Evolutionary conservation across 2,113 vertebrate genomes (phyloP).

Genomic region (Daboia siamensis): DNA sequence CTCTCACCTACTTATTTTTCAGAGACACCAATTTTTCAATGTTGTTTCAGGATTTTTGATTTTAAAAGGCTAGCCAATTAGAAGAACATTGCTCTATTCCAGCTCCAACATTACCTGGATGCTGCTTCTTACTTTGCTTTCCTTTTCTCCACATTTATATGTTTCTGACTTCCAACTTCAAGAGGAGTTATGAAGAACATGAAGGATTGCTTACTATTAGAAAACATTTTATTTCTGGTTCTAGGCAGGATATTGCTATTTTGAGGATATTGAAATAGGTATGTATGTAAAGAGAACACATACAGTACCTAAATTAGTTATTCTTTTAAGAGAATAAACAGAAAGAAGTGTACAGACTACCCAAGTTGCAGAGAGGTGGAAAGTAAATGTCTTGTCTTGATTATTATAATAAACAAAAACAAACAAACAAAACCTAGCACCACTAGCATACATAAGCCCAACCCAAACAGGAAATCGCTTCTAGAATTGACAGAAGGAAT

Average conservation of each 20-base stretch:
- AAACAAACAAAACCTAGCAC: not conserved
- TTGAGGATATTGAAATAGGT: not conserved
- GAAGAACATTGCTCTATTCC: not conserved
- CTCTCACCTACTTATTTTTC: not conserved
- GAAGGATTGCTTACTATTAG: not conserved
- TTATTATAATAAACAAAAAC: not conserved
- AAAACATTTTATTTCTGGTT: not conserved
- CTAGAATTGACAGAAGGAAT: not conserved
- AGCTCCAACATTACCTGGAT: not conserved
- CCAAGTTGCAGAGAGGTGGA: not conserved
- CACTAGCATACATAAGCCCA: not conserved
- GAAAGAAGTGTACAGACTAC: not conserved
- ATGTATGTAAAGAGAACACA: not conserved
- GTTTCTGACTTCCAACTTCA: not conserved
- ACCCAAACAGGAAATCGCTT: not conserved
- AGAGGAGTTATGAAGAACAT: not conserved
- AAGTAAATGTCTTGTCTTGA: not conserved
- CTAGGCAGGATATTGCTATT: not conserved
- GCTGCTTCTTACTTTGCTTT: not conserved
- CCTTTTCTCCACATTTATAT: not conserved
- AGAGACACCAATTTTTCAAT: not conserved
- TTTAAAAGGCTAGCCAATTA: not conserved
- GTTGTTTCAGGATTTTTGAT: not conserved
- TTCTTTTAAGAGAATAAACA: not conserved
- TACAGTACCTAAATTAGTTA: not conserved